A percentile compares a stretch with the other conserved stretches of the same genome.
These are phyloP conservation scores for Oostethus manadensis DNA, from an alignment of 2,113 vertebrate genomes.

Conservation along the genomic window DNA sequence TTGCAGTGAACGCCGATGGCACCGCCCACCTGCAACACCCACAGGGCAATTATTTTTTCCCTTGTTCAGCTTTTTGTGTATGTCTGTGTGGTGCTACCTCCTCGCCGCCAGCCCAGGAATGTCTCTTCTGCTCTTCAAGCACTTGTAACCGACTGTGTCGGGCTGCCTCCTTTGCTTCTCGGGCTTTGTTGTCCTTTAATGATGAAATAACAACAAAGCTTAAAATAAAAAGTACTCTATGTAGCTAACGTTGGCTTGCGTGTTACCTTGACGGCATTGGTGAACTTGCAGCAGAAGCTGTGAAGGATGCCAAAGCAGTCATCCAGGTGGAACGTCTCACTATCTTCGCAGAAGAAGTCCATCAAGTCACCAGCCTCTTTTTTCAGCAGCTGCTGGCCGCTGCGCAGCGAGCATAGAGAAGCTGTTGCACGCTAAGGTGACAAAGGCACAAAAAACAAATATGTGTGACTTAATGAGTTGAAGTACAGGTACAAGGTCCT, in stretches of 20 bases:
- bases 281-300: conserved; percentile 51
- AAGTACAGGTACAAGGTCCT: no score
- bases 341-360: conserved; percentile 62
- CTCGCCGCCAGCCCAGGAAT: conserved; percentile 72
- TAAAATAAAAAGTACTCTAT: neutral
- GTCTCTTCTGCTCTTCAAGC: conserved; percentile 77
- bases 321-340: conserved; percentile 45
- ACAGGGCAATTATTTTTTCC: neutral
- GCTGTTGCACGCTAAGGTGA: conserved; percentile 22
- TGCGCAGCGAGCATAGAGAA: conserved; percentile 24
- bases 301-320: conserved; percentile 52
- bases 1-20: conserved; percentile 74
- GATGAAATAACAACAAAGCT: neutral
- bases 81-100: conserved; percentile 57
- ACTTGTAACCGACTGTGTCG: conserved; percentile 71
- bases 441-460: neutral
- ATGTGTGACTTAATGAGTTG: neutral
- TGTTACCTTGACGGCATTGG: conserved; percentile 30
- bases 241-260: neutral
- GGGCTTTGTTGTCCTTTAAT: conserved; percentile 81
- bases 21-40: conserved; percentile 36
- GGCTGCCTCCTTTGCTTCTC: conserved; percentile 75
- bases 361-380: conserved; percentile 37
- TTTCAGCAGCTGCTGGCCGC: conserved; percentile 37
- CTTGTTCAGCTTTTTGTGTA: neutral